Evolutionary conservation across 1,140 invertebrate genomes (phyloP), one percentile per base, ranked within the genome.

Genomic region (Drosophila tropicalis): DNA sequence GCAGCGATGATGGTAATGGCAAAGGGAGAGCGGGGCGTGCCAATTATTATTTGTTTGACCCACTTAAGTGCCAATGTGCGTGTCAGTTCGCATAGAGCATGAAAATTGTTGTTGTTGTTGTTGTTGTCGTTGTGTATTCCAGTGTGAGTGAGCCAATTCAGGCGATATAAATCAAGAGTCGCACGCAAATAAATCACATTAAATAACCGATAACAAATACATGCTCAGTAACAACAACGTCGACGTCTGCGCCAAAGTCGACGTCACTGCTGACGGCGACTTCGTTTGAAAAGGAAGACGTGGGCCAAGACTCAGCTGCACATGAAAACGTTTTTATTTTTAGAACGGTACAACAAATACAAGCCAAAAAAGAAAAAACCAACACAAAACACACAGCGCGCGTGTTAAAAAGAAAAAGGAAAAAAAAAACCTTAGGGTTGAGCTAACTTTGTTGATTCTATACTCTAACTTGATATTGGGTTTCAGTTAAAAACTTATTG

Each of bases 121-220:
- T 4, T 47, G 44, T 7, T 19, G 44, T 67, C 70, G 47, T 61
- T 57, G 29, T 22, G 19, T 63, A 51, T 51, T 51, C 44, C 44
- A 51, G 44, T 51, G 44, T 51, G 19, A 51, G 44, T 70, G 71
- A 36, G 67, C 60, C 55, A 62, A 62, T 70, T 75, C 60, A 44
- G 51, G 71, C 85, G 71, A 89, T 73, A 90, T 90, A 90, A 90
- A 90, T 90, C 86, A 90, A 81, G 71, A 81, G 87, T 74, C 75
- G 78, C 85, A 85, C 86, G 86, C 85, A 90, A 90, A 90, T 90
- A 90, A 90, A 90, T 90, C 86, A 90, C 73, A 74, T 85, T 85
- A 81, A 90, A 90, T 79, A 90, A 81, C 78, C 85, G 85, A 90
- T 90, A 90, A 90, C 72, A 81, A 90, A 79, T 85, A 89, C 71